A percentile compares a stretch with the other conserved stretches of the same genome.
These are phyloP conservation scores for Pachyseris speciosa DNA, from an alignment of 64 coral and sea anemone genomes.

Conservation along the genomic window DNA sequence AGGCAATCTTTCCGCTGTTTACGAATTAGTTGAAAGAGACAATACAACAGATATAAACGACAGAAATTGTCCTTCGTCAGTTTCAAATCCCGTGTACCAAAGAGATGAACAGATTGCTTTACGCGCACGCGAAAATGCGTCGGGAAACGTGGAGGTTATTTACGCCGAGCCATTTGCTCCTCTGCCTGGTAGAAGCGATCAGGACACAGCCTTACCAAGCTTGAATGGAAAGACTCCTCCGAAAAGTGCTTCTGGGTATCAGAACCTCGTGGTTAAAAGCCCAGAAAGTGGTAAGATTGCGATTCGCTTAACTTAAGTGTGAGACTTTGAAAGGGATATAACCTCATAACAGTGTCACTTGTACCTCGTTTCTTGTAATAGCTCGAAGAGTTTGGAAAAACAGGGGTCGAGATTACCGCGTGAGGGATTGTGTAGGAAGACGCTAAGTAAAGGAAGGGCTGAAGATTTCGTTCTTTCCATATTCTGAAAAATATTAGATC, in stretches of 20 bases:
- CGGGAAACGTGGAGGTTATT: background rate
- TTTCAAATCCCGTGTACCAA: conserved; percentile 23
- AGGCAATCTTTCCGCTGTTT: conserved; percentile 23
- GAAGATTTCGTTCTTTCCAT: too few relatives aligned
- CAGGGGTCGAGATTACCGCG: too few relatives aligned
- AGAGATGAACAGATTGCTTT: background rate
- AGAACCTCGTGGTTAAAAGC: background rate
- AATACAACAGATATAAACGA: background rate
- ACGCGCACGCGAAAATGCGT: background rate
- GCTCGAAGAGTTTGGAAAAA: too few relatives aligned
- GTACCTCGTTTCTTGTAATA: too few relatives aligned
- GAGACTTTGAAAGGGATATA: too few relatives aligned
- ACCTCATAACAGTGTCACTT: too few relatives aligned
- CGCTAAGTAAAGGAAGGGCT: too few relatives aligned
- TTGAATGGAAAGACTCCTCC: background rate
- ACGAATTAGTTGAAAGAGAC: conserved; percentile 16
- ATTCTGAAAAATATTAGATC: too few relatives aligned
- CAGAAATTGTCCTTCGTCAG: background rate
- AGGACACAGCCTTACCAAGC: background rate
- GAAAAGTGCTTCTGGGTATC: background rate
- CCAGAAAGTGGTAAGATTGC: background rate
- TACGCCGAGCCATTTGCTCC: background rate
- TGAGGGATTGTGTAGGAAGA: too few relatives aligned
- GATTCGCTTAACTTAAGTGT: background rate
- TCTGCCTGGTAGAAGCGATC: background rate